Conservation (phyloP, 2,797 vertebrate species). For the Sebastes taczanowskii region DNA sequence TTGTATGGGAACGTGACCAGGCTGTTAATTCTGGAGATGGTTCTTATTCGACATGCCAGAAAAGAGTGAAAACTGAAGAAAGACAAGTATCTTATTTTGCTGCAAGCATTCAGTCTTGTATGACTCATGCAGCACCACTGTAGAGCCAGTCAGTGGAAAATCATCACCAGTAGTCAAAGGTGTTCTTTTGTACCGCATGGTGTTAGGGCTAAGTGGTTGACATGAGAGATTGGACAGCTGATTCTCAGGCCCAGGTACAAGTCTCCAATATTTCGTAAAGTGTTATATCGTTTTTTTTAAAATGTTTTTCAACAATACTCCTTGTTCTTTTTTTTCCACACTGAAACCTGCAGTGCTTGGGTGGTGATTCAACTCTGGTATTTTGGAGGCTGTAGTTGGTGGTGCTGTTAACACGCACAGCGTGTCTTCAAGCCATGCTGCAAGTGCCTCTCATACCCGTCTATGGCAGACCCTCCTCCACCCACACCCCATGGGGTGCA, state of each 20-base stretch:
- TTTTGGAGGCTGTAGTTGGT: too few relatives aligned
- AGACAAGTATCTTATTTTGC: background rate
- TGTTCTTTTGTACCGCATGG: background rate
- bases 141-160: conserved; percentile 7
- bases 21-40: background rate
- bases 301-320: background rate
- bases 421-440: too few relatives aligned
- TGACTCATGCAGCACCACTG: conserved; percentile 4
- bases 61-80: background rate
- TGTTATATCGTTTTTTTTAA: background rate
- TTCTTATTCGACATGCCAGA: background rate
- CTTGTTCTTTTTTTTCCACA: background rate
- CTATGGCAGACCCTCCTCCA: too few relatives aligned
- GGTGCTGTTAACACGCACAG: too few relatives aligned
- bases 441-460: too few relatives aligned
- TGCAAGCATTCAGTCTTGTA: background rate
- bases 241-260: background rate
- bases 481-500: too few relatives aligned
- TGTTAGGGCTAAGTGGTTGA: background rate
- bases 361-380: too few relatives aligned
- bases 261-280: background rate
- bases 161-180: background rate
- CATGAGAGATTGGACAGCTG: background rate
- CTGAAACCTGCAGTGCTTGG: background rate
- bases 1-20: too few relatives aligned